Base-by-base conservation (phyloP, 1,140 invertebrate genomes). In the Pectinophora gossypiella region DNA sequence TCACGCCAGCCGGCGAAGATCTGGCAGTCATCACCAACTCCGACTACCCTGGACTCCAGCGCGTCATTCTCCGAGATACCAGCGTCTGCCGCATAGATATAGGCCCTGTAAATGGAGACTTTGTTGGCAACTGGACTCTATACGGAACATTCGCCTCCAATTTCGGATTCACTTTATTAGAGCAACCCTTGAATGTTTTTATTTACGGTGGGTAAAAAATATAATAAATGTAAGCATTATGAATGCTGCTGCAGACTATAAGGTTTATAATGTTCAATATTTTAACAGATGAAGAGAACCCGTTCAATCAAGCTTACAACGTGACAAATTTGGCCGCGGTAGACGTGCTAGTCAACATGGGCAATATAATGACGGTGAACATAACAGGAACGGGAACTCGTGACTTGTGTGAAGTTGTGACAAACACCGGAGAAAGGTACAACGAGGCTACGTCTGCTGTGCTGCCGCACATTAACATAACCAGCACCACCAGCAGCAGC, bases 141-240 rank as follows among this genome's bases (percentile, higher is more conserved):
- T 64, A 64, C 40, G 59, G 51, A n/a, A 54, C 15, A 40, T 63
- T 61, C 35, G 10, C 20, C 13, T 38, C 36, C 0, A 0, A 43
- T 2, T n/a, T 2, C 13, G 47, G 21, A 40, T 15, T 57, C 4
- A 45, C 22, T 46, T n/a, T n/a, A n/a, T n/a, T n/a, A n/a, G n/a
- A n/a, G 19, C 19, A 44, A 0, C 65, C 65, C 21, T 47, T 68
- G 19, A 46, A 18, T n/a, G 50, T 68, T 2, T 49, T 40, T 7
- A 22, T 68, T 12, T 68, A 61, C 23, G 59, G 65, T 64, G 48
- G n/a, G n/a, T n/a, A n/a, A n/a, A n/a, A n/a, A n/a, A n/a, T n/a
- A n/a, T n/a, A n/a, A n/a, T 13, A n/a, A n/a, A n/a, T n/a, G n/a
- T n/a, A n/a, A n/a, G n/a, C n/a, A n/a, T n/a, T n/a, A n/a, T n/a